Evolutionary conservation across 1,140 invertebrate species (phyloP).

Genomic region (Pseudomyrmex cubaensis): DNA sequence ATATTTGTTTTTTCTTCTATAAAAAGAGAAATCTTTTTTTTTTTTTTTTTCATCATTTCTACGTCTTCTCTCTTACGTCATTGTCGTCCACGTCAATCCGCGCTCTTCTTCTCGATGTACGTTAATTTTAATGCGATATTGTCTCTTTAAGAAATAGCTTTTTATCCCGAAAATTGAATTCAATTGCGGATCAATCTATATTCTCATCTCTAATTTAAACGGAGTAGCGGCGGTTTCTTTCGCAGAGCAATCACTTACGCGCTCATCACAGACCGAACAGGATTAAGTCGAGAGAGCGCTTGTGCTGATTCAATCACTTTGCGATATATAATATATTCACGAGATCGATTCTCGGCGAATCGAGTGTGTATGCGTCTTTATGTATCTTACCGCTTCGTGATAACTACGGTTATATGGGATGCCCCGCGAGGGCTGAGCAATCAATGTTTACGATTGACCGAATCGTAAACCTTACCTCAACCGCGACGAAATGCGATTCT

Average conservation of each 20-base stretch:
- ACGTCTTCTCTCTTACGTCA: too few relatives aligned
- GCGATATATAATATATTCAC: conserved; percentile 63
- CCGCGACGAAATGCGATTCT: conserved; percentile 47
- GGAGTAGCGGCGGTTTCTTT: conserved; percentile 1
- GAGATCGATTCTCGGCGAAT: conserved; percentile 20
- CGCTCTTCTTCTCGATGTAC: too few relatives aligned
- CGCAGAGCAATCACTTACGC: not conserved
- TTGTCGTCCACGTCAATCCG: too few relatives aligned
- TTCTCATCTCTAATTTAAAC: not conserved
- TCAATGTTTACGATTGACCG: conserved; percentile 73
- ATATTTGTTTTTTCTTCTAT: too few relatives aligned
- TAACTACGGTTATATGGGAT: conserved; percentile 28
- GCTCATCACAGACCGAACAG: not conserved
- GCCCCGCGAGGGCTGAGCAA: conserved; percentile 43
- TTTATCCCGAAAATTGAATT: not conserved
- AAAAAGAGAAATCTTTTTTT: too few relatives aligned
- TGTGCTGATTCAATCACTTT: conserved; percentile 58
- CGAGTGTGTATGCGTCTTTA: not conserved
- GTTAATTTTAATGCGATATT: too few relatives aligned
- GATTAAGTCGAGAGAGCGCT: conserved; percentile 27
- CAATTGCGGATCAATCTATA: conserved; percentile 9
- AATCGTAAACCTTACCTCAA: conserved; percentile 65
- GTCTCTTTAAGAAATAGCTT: not conserved
- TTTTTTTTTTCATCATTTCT: too few relatives aligned
- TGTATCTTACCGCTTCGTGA: conserved; percentile 18